phyloP scores from a whole-genome alignment of 2,888 invertebrate species.

The Augiades crinisus region DNA sequence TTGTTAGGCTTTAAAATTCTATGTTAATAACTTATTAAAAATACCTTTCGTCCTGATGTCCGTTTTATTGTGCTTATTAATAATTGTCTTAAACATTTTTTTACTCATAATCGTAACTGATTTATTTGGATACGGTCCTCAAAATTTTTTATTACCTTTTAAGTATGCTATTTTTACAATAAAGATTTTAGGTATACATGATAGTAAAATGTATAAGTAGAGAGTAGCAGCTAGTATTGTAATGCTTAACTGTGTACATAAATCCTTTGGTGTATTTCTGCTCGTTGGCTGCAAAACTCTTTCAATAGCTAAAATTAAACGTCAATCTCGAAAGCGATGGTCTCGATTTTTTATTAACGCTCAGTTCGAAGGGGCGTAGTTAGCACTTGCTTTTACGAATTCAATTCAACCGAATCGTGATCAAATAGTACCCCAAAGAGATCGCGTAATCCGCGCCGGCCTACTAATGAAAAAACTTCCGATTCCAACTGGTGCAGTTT shows the following conservation, averaged over 20 bases:
- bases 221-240: background rate
- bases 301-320: background rate
- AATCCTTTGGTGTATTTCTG: background rate
- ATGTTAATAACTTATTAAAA: too few relatives aligned
- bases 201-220: too few relatives aligned
- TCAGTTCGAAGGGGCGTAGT: background rate
- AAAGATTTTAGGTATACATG: too few relatives aligned
- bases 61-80: too few relatives aligned
- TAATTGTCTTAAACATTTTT: too few relatives aligned
- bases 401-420: conserved; percentile 18
- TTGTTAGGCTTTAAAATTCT: too few relatives aligned
- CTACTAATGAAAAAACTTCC: conserved; percentile 24
- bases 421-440: conserved; percentile 16
- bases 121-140: too few relatives aligned
- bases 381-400: conserved; percentile 19
- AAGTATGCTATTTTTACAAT: too few relatives aligned
- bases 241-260: background rate
- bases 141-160: too few relatives aligned
- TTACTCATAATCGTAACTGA: too few relatives aligned
- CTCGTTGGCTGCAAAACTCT: background rate
- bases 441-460: conserved; percentile 18
- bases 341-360: background rate
- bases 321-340: background rate
- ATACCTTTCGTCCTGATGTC: too few relatives aligned
- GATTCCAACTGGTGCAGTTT: conserved; percentile 19